Percentiles rank a stretch among this genome's conserved stretches.
Evolutionary conservation across 2,113 vertebrate species (phyloP).

Genomic region (Urocitellus parryii): DNA sequence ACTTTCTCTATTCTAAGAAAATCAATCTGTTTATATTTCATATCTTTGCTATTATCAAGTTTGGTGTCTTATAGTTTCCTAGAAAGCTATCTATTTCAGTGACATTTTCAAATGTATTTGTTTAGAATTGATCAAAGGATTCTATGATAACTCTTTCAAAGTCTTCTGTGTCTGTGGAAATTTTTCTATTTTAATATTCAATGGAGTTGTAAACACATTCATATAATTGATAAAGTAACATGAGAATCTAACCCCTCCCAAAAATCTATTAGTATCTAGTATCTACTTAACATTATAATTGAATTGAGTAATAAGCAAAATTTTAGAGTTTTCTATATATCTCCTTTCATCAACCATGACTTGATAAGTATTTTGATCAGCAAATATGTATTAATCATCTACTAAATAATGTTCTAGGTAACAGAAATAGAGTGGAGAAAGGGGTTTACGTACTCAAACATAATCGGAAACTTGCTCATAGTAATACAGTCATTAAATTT

Average conservation of each 20-base stretch:
- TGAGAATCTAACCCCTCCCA: not conserved
- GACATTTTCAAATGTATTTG: not conserved
- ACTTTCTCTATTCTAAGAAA: slow-evolving; percentile 16
- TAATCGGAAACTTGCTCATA: not conserved
- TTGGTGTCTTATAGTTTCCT: not conserved
- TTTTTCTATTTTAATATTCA: not conserved
- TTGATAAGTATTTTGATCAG: not conserved
- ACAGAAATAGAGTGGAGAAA: not conserved
- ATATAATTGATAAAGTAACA: not conserved
- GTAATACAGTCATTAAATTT: not conserved
- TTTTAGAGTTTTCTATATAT: not conserved
- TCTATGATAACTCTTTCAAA: not conserved
- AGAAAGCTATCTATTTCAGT: not conserved
- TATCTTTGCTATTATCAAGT: not conserved
- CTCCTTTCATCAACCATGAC: not conserved
- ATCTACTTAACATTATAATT: not conserved
- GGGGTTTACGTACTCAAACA: not conserved
- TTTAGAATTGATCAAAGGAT: slow-evolving; percentile 16
- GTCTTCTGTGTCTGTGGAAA: not conserved
- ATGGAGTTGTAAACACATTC: not conserved
- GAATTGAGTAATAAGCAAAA: not conserved
- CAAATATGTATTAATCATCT: not conserved
- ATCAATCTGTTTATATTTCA: slow-evolving; percentile 1
- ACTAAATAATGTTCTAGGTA: not conserved
- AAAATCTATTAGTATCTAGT: not conserved